phyloP scores from a whole-genome alignment of 2,888 invertebrate genomes.

The Nemotelus pantherinus region DNA sequence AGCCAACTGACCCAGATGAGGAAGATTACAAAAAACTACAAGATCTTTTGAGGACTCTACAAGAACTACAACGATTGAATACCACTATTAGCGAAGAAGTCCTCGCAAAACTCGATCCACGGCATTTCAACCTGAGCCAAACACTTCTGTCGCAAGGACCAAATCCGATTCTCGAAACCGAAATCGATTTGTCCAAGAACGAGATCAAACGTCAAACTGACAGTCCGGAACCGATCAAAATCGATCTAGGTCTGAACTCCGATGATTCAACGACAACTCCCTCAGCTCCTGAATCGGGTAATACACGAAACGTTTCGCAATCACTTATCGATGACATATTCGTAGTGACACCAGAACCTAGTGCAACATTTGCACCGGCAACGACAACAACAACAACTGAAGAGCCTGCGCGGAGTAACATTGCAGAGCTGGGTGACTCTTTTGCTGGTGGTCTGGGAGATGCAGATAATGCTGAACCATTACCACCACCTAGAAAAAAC shows the following conservation, averaged over 20 bases:
- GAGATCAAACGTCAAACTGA: conserved; percentile 67
- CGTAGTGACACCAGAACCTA: background rate
- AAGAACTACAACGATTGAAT: conserved; percentile 63
- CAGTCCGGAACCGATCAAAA: conserved; percentile 56
- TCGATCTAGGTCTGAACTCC: conserved; percentile 55
- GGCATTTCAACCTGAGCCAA: conserved; percentile 60
- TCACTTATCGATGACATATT: conserved; percentile 22
- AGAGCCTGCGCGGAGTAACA: conserved; percentile 56
- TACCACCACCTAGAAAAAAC: conserved; percentile 75
- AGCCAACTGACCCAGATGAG: conserved; percentile 58
- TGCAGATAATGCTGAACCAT: conserved; percentile 70
- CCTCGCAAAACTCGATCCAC: conserved; percentile 62
- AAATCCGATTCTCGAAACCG: conserved; percentile 62
- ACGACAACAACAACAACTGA: conserved; percentile 59
- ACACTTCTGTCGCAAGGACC: conserved; percentile 61
- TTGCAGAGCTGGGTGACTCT: conserved; percentile 76
- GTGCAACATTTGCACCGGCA: conserved; percentile 1
- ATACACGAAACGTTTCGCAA: background rate
- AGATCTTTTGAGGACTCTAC: conserved; percentile 66
- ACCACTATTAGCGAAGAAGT: conserved; percentile 64
- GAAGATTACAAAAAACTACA: conserved; percentile 67
- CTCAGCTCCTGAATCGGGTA: conserved; percentile 40
- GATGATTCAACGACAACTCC: conserved; percentile 44
- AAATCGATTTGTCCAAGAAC: conserved; percentile 61
- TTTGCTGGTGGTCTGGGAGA: conserved; percentile 76